phyloP scores from a whole-genome alignment of 2,888 invertebrate species.

The Abscondita cerata region DNA sequence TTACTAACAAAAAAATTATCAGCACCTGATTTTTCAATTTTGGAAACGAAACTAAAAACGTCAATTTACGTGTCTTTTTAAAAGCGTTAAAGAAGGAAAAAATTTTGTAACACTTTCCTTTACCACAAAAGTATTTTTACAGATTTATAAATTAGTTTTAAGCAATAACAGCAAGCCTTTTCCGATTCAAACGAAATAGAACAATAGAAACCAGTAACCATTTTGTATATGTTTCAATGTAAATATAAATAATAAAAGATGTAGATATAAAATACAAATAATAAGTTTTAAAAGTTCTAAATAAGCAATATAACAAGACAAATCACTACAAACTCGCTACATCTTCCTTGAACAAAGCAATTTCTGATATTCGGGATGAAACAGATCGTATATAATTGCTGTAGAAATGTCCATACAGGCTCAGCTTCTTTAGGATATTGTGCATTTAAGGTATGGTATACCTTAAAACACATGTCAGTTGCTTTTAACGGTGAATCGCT shows the following conservation, averaged over 20 bases:
- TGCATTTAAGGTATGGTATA: constrained; percentile 5
- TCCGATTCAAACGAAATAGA: neutral
- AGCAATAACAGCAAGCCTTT: neutral
- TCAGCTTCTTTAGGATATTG: constrained; percentile 6
- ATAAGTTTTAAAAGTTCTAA: too few species aligned
- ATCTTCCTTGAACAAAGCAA: too few species aligned
- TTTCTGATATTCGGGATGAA: too few species aligned
- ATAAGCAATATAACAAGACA: too few species aligned
- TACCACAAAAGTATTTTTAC: neutral
- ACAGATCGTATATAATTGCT: constrained; percentile 21
- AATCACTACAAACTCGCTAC: too few species aligned
- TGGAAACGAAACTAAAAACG: neutral
- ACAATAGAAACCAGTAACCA: neutral
- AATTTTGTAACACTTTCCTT: neutral
- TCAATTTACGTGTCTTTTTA: neutral
- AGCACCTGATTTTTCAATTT: neutral
- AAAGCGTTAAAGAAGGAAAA: neutral
- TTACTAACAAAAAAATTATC: neutral
- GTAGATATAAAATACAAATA: too few species aligned
- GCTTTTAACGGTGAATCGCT: constrained; percentile 11
- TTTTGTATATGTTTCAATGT: neutral
- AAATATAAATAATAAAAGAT: too few species aligned
- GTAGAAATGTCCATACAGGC: constrained; percentile 1
- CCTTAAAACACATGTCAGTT: neutral
- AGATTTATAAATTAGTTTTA: neutral